These are phyloP conservation scores for Drusus annulatus DNA, from an alignment of 1,140 invertebrate genomes.

Conservation along the genomic window DNA sequence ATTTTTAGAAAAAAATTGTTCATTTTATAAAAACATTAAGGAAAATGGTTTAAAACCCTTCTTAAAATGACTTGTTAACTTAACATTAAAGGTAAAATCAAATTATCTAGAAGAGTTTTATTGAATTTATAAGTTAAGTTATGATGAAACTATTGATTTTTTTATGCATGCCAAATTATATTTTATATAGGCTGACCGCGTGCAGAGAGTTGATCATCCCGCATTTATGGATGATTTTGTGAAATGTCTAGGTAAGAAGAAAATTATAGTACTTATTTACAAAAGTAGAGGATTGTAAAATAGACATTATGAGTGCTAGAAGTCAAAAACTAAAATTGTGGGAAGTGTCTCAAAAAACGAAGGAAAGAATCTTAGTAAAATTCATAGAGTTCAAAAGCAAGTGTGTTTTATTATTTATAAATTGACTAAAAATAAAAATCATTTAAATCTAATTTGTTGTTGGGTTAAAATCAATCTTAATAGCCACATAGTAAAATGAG, in stretches of 20 bases:
- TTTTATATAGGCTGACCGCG: background rate
- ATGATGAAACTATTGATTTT: no score
- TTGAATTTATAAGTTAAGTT: no score
- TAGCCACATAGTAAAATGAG: slow-evolving; percentile 35
- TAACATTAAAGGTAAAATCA: no score
- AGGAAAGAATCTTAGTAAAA: background rate
- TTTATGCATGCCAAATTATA: no score
- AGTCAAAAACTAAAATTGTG: slow-evolving; percentile 8
- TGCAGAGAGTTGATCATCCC: slow-evolving; percentile 26
- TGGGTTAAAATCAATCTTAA: background rate
- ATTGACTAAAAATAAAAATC: no score
- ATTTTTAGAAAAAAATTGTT: no score
- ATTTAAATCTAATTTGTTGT: no score
- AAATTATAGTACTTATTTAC: slow-evolving; percentile 19
- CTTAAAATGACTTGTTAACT: no score
- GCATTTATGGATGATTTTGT: slow-evolving; percentile 16
- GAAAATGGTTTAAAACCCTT: no score
- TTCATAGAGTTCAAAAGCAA: background rate
- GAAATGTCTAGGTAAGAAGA: slow-evolving; percentile 22
- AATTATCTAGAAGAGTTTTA: no score
- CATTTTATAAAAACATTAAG: no score
- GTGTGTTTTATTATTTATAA: no score
- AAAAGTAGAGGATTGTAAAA: background rate
- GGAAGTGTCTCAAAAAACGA: background rate
- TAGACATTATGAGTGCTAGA: background rate